These are phyloP conservation scores for Lepidurus apus DNA, from an alignment of 1,140 invertebrate species.

Conservation along the genomic window DNA sequence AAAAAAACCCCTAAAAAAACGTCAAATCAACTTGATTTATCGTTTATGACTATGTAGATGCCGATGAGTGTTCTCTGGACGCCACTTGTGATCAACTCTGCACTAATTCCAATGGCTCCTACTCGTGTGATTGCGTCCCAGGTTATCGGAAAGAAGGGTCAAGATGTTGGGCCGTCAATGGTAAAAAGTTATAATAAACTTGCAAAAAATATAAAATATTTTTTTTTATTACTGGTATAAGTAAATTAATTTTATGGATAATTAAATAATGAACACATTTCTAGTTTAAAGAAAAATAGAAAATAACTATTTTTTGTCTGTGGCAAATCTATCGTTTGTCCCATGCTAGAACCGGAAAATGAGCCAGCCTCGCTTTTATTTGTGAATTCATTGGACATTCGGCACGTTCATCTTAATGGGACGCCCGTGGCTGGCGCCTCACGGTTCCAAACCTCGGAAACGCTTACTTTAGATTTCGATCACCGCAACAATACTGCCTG, in stretches of 20 bases:
- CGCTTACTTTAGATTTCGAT: conserved; percentile 41
- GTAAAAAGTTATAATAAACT: conserved; percentile 47
- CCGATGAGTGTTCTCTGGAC: conserved; percentile 65
- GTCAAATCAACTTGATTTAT: not conserved
- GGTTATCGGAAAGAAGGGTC: conserved; percentile 59
- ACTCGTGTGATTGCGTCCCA: conserved; percentile 64
- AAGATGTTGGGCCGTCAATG: conserved; percentile 60
- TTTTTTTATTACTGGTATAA: not conserved
- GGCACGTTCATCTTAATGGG: conserved; percentile 52
- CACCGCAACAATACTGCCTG: conserved; percentile 60
- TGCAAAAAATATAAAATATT: not conserved
- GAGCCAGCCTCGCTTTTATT: conserved; percentile 52
- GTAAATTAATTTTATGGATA: conserved; percentile 15
- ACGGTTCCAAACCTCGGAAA: conserved; percentile 46
- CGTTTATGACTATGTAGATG: conserved; percentile 52
- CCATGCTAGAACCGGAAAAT: conserved; percentile 48
- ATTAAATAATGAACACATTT: not conserved
- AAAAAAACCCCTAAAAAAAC: not conserved
- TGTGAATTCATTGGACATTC: conserved; percentile 51
- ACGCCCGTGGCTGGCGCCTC: conserved; percentile 45
- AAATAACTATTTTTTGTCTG: conserved; percentile 25
- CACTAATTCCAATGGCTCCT: conserved; percentile 63
- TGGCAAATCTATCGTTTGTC: conserved; percentile 17
- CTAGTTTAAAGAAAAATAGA: not conserved
- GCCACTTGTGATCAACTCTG: conserved; percentile 74